These are phyloP conservation scores for Tinea pellionella DNA, from an alignment of 2,888 invertebrate species.

Conservation along the genomic window DNA sequence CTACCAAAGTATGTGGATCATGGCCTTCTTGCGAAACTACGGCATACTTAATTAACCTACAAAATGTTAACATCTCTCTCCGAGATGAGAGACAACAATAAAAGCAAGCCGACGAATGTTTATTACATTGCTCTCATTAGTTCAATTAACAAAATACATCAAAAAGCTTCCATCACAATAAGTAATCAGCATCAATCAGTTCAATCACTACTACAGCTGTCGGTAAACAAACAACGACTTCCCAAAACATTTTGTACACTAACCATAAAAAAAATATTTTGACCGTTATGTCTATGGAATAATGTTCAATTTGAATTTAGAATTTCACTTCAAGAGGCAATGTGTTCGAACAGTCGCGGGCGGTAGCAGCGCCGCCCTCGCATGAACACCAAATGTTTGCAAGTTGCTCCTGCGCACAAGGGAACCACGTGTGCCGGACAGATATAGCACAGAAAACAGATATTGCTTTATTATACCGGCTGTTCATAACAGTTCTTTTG, in stretches of 20 bases:
- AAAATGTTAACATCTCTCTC: not conserved
- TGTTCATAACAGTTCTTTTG: constrained; percentile 10
- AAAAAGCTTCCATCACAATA: not conserved
- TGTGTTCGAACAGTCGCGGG: not conserved
- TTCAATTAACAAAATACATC: not conserved
- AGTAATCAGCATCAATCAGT: constrained; percentile 7
- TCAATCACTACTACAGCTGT: constrained; percentile 11
- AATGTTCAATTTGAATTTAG: not conserved
- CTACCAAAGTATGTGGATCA: no score
- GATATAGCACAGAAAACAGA: constrained; percentile 7
- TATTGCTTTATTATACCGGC: constrained; percentile 10
- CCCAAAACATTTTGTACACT: not conserved
- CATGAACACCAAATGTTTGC: constrained; percentile 11
- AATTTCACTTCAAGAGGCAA: not conserved
- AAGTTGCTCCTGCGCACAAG: constrained; percentile 9
- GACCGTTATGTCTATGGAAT: not conserved
- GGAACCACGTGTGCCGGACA: constrained; percentile 7
- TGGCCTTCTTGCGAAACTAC: not conserved
- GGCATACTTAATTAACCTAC: not conserved
- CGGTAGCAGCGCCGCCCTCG: constrained; percentile 2
- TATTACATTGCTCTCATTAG: not conserved
- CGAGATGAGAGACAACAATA: not conserved
- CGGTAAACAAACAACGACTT: constrained; percentile 3
- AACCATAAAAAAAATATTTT: not conserved
- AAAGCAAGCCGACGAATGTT: no score